Evolutionary conservation across 2,888 invertebrate species (phyloP), one percentile per base, ranked within the genome.

Genomic region (Octodonta nipae): DNA sequence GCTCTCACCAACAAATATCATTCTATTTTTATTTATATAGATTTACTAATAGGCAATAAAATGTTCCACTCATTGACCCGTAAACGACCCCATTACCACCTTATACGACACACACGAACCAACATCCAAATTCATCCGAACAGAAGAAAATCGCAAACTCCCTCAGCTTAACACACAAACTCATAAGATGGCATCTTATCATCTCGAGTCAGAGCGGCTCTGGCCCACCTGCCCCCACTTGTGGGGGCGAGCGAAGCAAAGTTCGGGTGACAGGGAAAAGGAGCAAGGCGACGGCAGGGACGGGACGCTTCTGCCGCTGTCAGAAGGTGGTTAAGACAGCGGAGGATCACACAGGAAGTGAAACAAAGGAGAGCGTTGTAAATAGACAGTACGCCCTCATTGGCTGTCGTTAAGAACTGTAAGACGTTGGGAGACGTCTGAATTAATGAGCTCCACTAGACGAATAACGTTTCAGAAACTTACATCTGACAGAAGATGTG

Each of bases 351-450:
- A 22, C 22, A 35, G 43, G 49, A 53, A 47, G 50, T 42, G 44
- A 49, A 52, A 55, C 53, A 56, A 56, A 54, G 54, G 52, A 50
- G 51, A 50, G 43, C 46, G 46, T 45, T 41, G 51, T 52, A 56
- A 56, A 52, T 52, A 54, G 51, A 55, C 52, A 51, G 51, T 49
- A 52, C 42, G 44, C 50, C 49, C 54, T 53, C 55, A 56, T 58
- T 57, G 56, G 56, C 50, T 55, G 52, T 50, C 52, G 56, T 56
- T 58, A 58, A 58, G 58, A 58, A 56, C 55, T 54, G 50, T 54
- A 54, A 56, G 54, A 54, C 54, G 48, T 44, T 51, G 52, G 52
- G 54, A 56, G 56, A 57, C 52, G 57, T 51, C 51, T 51, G 57
- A 58, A 58, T 58, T 58, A 58, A 58, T 58, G 58, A 57, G 55